Evolutionary conservation across 2,888 invertebrate species (phyloP).

Genomic region (Cartodere bifasciata): DNA sequence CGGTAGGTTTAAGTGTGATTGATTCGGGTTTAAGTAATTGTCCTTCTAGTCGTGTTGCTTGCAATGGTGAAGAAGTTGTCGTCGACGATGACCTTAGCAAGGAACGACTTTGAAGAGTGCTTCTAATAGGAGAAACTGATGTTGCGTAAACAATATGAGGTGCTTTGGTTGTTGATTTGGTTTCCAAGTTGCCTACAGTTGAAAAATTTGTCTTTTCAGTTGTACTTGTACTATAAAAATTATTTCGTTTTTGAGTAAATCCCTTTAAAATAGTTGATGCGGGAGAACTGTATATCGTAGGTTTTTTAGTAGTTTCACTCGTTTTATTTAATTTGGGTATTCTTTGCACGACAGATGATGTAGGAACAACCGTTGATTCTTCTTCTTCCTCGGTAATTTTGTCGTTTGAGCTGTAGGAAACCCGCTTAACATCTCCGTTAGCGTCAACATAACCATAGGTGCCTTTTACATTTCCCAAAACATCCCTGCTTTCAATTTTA

Average conservation of each 20-base stretch:
- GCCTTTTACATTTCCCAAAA: constrained; percentile 67
- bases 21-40: constrained; percentile 29
- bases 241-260: constrained; percentile 44
- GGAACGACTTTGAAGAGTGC: constrained; percentile 25
- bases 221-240: constrained; percentile 31
- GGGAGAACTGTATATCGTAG: constrained; percentile 33
- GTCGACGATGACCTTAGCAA: constrained; percentile 21
- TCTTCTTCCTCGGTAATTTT: constrained; percentile 36
- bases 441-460: constrained; percentile 72
- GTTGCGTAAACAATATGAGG: constrained; percentile 29
- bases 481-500: constrained; percentile 72
- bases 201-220: constrained; percentile 22
- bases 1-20: constrained; percentile 25
- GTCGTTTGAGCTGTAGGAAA: constrained; percentile 55
- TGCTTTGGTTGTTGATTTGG: constrained; percentile 28
- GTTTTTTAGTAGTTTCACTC: constrained; percentile 43
- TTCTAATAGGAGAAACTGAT: constrained; percentile 31
- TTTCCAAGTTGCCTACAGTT: constrained; percentile 23
- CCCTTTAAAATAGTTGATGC: constrained; percentile 51
- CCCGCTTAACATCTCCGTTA: constrained; percentile 64
- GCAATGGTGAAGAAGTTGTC: constrained; percentile 11
- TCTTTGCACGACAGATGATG: constrained; percentile 31
- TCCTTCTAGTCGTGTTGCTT: constrained; percentile 26
- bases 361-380: constrained; percentile 27
- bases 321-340: constrained; percentile 32